Conservation (phyloP, 2,113 vertebrate genomes). For the Cebus imitator region DNA sequence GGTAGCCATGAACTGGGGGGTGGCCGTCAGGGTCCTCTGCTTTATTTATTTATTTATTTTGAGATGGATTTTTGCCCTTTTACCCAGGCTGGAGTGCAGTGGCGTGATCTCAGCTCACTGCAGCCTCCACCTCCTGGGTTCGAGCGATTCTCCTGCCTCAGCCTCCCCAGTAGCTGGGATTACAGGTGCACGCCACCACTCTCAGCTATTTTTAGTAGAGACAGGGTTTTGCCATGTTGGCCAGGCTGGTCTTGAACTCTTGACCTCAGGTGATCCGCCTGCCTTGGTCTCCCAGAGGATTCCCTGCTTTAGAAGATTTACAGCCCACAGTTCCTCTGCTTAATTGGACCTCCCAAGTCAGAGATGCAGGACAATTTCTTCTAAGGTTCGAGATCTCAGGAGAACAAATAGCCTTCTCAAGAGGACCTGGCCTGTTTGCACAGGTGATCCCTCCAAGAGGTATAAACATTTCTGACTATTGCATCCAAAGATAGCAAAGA, state of each 20-base stretch:
- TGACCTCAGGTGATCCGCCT: too few species aligned
- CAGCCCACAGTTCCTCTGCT: neutral
- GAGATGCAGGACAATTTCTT: neutral
- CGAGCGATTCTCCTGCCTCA: too few species aligned
- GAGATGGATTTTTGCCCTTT: too few species aligned
- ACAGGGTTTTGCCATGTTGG: too few species aligned
- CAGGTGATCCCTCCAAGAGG: neutral
- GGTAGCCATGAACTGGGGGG: neutral
- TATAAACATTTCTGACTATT: neutral
- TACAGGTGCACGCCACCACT: too few species aligned
- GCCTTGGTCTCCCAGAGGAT: too few species aligned
- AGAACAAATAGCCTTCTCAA: neutral
- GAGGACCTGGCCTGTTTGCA: neutral
- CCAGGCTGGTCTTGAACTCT: too few species aligned
- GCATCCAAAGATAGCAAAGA: constrained; percentile 1
- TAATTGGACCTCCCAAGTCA: neutral
- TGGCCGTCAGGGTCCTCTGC: neutral
- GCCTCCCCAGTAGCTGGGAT: too few species aligned
- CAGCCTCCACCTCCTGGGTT: too few species aligned
- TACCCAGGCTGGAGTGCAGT: too few species aligned
- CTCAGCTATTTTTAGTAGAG: too few species aligned
- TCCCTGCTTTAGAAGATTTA: neutral
- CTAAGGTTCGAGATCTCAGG: neutral
- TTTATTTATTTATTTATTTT: neutral
- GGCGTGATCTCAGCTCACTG: too few species aligned